Evolutionary conservation across 2,888 invertebrate species (phyloP).

Genomic region (Podabrus alpinus): DNA sequence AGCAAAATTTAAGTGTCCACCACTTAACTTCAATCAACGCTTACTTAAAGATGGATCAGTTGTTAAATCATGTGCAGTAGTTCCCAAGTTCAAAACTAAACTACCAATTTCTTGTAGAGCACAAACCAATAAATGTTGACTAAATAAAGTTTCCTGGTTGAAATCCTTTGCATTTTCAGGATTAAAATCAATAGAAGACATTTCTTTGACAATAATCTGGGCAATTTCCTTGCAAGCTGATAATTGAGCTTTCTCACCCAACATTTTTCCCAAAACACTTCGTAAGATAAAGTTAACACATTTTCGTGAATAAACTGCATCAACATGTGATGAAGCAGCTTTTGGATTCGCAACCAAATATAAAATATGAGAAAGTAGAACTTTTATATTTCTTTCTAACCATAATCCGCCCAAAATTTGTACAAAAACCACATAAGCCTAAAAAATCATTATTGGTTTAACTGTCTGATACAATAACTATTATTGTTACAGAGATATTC

Average conservation of each 20-base stretch:
- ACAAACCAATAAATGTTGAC: constrained; percentile 90
- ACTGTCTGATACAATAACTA: neutral
- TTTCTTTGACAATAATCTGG: constrained; percentile 88
- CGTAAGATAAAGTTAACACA: constrained; percentile 95
- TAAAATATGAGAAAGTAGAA: constrained; percentile 85
- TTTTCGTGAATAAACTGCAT: constrained; percentile 96
- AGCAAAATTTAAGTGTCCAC: neutral
- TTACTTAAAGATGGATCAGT: constrained; percentile 83
- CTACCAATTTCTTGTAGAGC: constrained; percentile 93
- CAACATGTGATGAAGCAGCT: constrained; percentile 94
- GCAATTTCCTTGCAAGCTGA: constrained; percentile 94
- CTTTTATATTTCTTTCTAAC: constrained; percentile 89
- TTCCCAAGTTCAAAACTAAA: constrained; percentile 88
- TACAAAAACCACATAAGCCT: constrained; percentile 95
- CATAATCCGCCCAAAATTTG: constrained; percentile 92
- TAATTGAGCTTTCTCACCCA: constrained; percentile 96
- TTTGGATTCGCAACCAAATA: constrained; percentile 95
- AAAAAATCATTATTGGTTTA: constrained; percentile 40
- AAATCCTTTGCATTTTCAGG: constrained; percentile 91
- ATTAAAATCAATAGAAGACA: constrained; percentile 92
- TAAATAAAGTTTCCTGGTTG: constrained; percentile 87
- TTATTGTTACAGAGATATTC: neutral
- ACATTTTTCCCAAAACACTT: constrained; percentile 88
- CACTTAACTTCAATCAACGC: constrained; percentile 34
- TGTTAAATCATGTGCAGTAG: constrained; percentile 88